Base-by-base conservation (phyloP, 2,113 vertebrate species). In the Misgurnus mizolepis region DNA sequence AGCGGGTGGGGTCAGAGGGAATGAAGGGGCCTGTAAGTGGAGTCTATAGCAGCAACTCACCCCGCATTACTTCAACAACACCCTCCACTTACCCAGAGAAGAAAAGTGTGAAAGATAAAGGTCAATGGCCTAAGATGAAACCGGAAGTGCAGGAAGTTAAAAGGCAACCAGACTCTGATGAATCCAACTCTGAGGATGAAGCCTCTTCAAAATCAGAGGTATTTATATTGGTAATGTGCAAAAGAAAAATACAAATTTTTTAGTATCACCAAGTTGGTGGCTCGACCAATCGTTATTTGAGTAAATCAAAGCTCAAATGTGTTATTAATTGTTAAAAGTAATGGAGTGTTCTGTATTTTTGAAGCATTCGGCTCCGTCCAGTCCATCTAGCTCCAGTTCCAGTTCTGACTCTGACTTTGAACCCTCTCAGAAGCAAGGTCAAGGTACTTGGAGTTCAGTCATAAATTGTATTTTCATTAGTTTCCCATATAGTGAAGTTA, bases 331-430 rank as follows among this genome's bases (percentile, higher is more conserved):
- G 6, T 58, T 15, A 18, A 4, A 5, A 58, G 14, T 17, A 58
- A 58, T n/a, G 5, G 8, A 6, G 6, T 58, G 17, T 58, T 58
- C 17, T 58, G 17, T 58, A 18, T 58, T 12, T 66, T 77, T 65
- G 41, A 39, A 94, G 92, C 94, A 97, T 92, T 99, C 97, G 0
- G 95, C 94, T 66, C 93, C 93, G 55, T 96, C 97, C 49, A 98
- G 96, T 89, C 94, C 95, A 14, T 97, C 96, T 85, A 96, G 95
- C 87, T 97, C 96, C 83, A 97, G 95, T 87, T 97, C 97, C 88
- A 98, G 96, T 87, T 99, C 97, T 0, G 97, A 99, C 85, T 99
- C 97, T 0, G 97, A 99, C 86, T 99, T 98, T 5, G 96, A 98
- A 84, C 97, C 97, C 0, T 95, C 95, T 69, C 97, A 98, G 92